Percentiles rank a stretch among this genome's conserved stretches.
These are phyloP conservation scores for Paradisaea rubra DNA, from an alignment of 2,113 vertebrate genomes.

Conservation along the genomic window DNA sequence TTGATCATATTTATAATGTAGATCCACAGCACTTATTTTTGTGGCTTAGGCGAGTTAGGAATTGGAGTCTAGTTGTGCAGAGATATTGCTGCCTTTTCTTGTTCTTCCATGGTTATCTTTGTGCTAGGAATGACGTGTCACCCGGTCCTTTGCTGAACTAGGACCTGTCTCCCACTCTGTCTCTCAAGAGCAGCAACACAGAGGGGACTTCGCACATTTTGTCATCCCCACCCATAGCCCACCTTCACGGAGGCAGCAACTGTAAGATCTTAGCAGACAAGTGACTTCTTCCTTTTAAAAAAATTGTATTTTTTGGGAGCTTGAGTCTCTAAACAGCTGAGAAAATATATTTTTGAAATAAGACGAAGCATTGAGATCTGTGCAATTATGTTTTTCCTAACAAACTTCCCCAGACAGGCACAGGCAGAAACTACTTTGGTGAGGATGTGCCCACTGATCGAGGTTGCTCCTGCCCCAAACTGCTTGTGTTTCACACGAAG, in stretches of 20 bases:
- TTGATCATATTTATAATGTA: neutral
- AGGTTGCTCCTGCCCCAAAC: neutral
- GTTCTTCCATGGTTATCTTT: neutral
- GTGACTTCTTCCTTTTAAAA: neutral
- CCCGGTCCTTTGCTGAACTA: neutral
- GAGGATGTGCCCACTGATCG: rapidly evolving
- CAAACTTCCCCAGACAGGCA: neutral
- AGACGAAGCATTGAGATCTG: neutral
- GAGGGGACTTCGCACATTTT: neutral
- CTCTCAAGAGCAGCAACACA: neutral
- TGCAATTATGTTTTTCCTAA: neutral
- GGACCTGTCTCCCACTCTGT: neutral
- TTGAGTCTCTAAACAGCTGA: neutral
- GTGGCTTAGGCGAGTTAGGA: neutral
- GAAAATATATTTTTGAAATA: neutral
- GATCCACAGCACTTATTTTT: neutral
- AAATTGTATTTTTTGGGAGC: neutral
- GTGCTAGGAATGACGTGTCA: neutral
- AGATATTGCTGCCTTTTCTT: neutral
- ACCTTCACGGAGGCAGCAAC: neutral
- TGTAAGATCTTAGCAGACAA: neutral
- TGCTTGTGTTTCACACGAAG: neutral
- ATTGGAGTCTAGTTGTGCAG: neutral
- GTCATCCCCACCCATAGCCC: neutral
- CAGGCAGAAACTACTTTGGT: neutral